Evolutionary conservation across 2,888 invertebrate genomes (phyloP).

Genomic region (Agrotis puta): DNA sequence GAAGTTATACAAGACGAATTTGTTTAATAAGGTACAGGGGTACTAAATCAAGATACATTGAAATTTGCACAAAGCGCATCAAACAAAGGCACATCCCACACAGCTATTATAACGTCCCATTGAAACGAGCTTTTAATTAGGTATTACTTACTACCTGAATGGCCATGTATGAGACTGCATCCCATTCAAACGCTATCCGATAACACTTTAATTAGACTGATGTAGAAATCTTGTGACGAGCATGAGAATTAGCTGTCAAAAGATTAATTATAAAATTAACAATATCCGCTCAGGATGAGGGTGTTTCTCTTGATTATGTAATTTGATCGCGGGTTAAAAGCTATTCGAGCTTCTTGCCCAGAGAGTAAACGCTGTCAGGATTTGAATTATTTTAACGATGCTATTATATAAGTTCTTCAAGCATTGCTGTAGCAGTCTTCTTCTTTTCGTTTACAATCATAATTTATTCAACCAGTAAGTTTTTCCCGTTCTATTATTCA

Average conservation of each 20-base stretch:
- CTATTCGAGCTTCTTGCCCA: conserved; percentile 30
- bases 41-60: conserved; percentile 52
- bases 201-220: conserved; percentile 81
- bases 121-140: conserved; percentile 82
- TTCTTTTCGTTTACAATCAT: no score
- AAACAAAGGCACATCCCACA: conserved; percentile 73
- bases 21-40: conserved; percentile 24
- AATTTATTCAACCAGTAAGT: no score
- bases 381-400: not conserved
- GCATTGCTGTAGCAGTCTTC: not conserved
- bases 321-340: conserved; percentile 41
- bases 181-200: conserved; percentile 85
- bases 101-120: conserved; percentile 82
- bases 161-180: conserved; percentile 78
- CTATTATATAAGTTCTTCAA: not conserved
- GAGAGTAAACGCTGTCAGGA: conserved; percentile 1
- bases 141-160: conserved; percentile 79
- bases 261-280: conserved; percentile 69
- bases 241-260: conserved; percentile 69
- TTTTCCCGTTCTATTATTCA: no score
- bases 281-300: conserved; percentile 54
- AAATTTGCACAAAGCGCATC: conserved; percentile 67
- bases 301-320: conserved; percentile 49
- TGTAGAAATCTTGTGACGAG: conserved; percentile 68
- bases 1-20: conserved; percentile 29